Conservation (phyloP, 2,888 invertebrate species). For the Ramazzottius varieornatus region DNA sequence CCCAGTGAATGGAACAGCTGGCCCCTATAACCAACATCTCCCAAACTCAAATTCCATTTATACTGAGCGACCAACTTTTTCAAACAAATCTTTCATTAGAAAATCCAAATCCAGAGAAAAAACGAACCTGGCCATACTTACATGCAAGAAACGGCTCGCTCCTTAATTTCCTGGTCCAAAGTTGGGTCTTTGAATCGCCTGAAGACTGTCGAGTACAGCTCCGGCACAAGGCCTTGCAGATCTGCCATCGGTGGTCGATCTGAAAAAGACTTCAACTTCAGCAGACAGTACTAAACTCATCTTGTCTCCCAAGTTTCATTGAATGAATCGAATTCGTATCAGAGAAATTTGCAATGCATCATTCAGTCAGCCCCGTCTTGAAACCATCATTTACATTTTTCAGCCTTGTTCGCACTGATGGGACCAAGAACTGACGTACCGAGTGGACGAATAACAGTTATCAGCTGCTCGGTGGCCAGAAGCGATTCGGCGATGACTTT, state of each 20-base stretch:
- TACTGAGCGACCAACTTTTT: not conserved
- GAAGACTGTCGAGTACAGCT: constrained; percentile 49
- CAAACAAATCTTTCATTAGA: not conserved
- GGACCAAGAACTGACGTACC: constrained; percentile 28
- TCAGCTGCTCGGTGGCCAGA: constrained; percentile 66
- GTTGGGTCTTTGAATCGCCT: constrained; percentile 68
- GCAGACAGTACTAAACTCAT: too few relatives aligned
- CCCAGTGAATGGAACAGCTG: constrained; percentile 76
- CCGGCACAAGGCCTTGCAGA: constrained; percentile 46
- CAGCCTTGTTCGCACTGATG: not conserved
- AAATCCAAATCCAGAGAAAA: constrained; percentile 1
- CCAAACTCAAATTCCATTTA: constrained; percentile 8
- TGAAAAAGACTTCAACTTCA: too few relatives aligned
- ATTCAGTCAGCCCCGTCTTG: not conserved
- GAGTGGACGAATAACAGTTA: constrained; percentile 67
- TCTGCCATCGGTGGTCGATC: constrained; percentile 33
- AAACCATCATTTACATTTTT: not conserved
- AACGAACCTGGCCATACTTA: constrained; percentile 13
- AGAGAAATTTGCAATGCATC: not conserved
- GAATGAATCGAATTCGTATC: not conserved
- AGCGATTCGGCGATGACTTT: constrained; percentile 93
- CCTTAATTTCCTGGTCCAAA: constrained; percentile 97
- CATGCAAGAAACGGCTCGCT: constrained; percentile 84
- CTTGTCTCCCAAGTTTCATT: too few relatives aligned
- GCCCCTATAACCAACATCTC: constrained; percentile 28